Percentiles rank a stretch among this genome's conserved stretches.
phyloP scores from a whole-genome alignment of 92 coral and sea anemone species.

The Actinostola sp. region DNA sequence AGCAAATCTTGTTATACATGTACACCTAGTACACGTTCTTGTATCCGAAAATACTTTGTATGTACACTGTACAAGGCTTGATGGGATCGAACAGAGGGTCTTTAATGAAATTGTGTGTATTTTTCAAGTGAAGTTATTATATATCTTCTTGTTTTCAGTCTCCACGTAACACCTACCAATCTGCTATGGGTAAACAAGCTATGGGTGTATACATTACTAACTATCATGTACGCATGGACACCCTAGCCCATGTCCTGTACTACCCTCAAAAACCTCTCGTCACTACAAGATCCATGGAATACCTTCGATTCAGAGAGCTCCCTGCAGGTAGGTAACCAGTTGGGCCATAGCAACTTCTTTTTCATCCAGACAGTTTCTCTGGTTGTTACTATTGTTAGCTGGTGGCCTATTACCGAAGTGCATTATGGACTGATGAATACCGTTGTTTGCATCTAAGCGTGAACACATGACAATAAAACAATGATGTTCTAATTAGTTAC shows the following conservation, averaged over 20 bases:
- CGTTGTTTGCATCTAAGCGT: no score
- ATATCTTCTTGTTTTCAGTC: conserved; percentile 56
- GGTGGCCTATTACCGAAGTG: no score
- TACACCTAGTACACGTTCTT: no score
- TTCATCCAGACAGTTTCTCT: no score
- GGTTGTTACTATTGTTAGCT: no score
- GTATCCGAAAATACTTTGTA: no score
- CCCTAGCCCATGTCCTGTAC: conserved; percentile 93
- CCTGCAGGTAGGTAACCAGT: conserved; percentile 92
- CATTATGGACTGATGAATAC: no score
- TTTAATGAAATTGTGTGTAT: neutral
- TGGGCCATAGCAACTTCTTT: no score
- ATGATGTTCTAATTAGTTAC: neutral
- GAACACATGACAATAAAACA: no score
- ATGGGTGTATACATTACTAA: conserved; percentile 99
- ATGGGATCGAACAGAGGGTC: no score
- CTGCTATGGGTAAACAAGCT: conserved; percentile 99
- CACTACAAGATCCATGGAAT: conserved; percentile 98
- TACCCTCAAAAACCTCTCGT: conserved; percentile 99
- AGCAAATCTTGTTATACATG: no score
- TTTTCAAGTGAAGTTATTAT: neutral
- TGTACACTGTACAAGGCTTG: no score
- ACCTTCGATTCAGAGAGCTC: conserved; percentile 91
- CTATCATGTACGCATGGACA: conserved; percentile 98
- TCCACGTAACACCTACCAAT: conserved; percentile 98